phyloP scores from a whole-genome alignment of 2,797 vertebrate genomes.

The Ctenochaetus hawaiiensis region DNA sequence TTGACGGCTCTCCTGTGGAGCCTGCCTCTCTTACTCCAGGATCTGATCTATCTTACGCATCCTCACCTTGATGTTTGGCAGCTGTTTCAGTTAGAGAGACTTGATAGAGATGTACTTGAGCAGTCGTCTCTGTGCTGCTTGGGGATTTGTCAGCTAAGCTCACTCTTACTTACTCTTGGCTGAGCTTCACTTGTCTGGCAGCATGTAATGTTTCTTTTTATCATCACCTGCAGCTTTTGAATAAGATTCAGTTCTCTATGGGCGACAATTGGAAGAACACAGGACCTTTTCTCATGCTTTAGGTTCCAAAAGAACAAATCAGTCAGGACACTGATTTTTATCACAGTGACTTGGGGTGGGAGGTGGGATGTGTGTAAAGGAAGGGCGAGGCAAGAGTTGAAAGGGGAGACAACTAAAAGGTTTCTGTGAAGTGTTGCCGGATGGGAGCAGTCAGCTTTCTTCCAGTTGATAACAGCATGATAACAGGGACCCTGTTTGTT shows the following conservation, averaged over 20 bases:
- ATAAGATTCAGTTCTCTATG: constrained; percentile 6
- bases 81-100: constrained; percentile 34
- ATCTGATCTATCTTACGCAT: constrained; percentile 40
- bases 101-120: constrained; percentile 58
- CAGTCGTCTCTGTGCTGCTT: constrained; percentile 36
- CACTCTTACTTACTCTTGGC: constrained; percentile 48
- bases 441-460: constrained; percentile 34
- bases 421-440: constrained; percentile 18
- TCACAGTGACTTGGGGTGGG: constrained; percentile 3
- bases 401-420: constrained; percentile 17
- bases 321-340: constrained; percentile 25
- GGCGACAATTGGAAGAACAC: constrained; percentile 27
- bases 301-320: background rate
- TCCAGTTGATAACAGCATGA: constrained; percentile 15
- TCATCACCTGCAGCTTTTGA: constrained; percentile 20
- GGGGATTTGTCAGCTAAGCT: constrained; percentile 64
- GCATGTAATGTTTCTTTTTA: constrained; percentile 25
- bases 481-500: constrained; percentile 27
- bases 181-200: constrained; percentile 35
- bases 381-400: background rate
- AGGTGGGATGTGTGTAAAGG: background rate
- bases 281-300: constrained; percentile 4
- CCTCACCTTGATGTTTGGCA: constrained; percentile 64
- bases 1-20: background rate
- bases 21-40: constrained; percentile 10